Percentiles rank a stretch among this genome's conserved stretches.
Conservation (phyloP, 2,797 vertebrate species). For the Brachymystax lenok region DNA sequence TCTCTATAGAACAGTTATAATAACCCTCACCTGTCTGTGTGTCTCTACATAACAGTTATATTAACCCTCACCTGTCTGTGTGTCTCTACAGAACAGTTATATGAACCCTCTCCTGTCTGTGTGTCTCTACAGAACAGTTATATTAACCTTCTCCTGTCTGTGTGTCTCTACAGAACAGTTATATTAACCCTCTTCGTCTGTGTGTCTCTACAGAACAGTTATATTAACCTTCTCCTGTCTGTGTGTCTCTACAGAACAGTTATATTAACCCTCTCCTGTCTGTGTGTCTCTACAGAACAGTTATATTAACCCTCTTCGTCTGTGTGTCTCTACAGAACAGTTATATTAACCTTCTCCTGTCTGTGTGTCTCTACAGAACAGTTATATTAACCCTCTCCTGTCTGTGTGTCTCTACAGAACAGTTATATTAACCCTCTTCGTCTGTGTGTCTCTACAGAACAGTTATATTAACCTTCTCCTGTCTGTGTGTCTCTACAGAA, state of each 20-base stretch:
- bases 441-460: neutral
- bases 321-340: neutral
- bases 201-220: neutral
- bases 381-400: no score
- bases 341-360: neutral
- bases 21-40: neutral
- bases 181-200: neutral
- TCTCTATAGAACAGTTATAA: neutral
- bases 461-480: neutral
- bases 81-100: no score
- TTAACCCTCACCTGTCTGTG: no score
- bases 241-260: neutral
- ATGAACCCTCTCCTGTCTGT: no score
- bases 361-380: no score
- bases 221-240: no score
- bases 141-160: neutral
- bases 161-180: neutral
- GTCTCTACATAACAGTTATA: no score
- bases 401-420: no score
- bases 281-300: no score
- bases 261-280: no score
- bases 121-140: no score
- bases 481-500: neutral
- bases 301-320: no score
- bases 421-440: neutral